Base-by-base conservation (phyloP, 2,888 invertebrate species). In the Cerastis leucographa region DNA sequence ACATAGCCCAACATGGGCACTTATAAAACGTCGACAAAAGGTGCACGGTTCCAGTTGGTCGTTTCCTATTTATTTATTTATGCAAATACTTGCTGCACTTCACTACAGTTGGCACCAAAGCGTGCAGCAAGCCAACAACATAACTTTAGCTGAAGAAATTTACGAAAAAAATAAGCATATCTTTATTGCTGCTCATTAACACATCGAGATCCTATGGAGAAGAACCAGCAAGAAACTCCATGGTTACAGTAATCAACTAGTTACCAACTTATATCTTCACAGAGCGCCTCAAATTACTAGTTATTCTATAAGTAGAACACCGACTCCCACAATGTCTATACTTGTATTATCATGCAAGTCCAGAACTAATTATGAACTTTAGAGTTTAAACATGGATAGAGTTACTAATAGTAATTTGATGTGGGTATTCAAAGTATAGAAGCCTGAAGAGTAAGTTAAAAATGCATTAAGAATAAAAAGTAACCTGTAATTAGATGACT, bases 361-460 rank as follows among this genome's bases (percentile, higher is more conserved):
- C 51, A 74, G 64, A 85, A 85, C 85, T 85, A 85, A 85, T 85
- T 80, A 85, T 74, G 49, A 83, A 83, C 61, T 84, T 75, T 19
- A 46, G 51, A 76, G 66, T 79, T 83, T 74, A 66, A 80, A 84
- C 84, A 80, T 56, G 71, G 49, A 42, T 46, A 35, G 51, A 73
- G 75, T 69, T 83, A 71, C 61, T 73, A 59, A 73, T 65, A 68
- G 61, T 59, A 59, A 70, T 75, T 77, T 66, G 42, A 69, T 69
- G 17, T 42, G 29, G 17, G 56, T 62, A 56, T 17, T 69, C n/a
- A 65, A 71, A 67, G 59, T 67, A 22, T 17, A 56, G 17, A 40
- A n/a, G 14, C 3, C 11, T 22, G 11, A 25, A 44, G 19, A 22
- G 40, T 17, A 78, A 49, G 1, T 25, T 65, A 54, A 46, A 75